phyloP scores from a whole-genome alignment of 2,888 invertebrate species.

The Oligia strigilis region DNA sequence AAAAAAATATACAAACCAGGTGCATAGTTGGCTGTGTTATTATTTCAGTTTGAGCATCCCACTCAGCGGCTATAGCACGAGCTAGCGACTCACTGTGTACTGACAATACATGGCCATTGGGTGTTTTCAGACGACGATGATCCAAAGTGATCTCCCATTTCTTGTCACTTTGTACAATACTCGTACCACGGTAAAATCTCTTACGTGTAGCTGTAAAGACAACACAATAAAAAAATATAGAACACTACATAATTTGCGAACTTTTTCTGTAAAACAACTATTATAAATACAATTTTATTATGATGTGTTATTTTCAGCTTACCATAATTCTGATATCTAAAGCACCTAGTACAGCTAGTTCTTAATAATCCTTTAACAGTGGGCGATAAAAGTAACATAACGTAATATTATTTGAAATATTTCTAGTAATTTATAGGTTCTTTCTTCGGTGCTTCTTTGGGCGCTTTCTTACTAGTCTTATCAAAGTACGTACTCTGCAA shows the following conservation, averaged over 20 bases:
- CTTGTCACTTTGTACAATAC: conserved; percentile 92
- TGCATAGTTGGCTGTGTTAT: conserved; percentile 96
- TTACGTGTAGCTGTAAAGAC: conserved; percentile 89
- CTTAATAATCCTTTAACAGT: conserved; percentile 65
- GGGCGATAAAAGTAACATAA: conserved; percentile 69
- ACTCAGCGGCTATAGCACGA: conserved; percentile 98
- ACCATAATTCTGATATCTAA: conserved; percentile 78
- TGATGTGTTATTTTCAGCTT: conserved; percentile 29
- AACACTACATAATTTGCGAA: background rate
- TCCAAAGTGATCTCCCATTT: conserved; percentile 97
- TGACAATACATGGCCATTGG: conserved; percentile 94
- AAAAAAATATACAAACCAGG: conserved; percentile 91
- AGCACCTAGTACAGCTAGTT: conserved; percentile 68
- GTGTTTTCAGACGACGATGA: conserved; percentile 97
- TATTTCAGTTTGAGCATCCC: conserved; percentile 95
- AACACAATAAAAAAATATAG: background rate
- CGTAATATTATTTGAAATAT: conserved; percentile 2
- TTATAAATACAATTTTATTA: background rate
- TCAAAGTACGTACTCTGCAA: too few species aligned
- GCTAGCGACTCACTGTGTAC: conserved; percentile 97
- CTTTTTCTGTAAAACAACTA: background rate
- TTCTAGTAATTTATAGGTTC: background rate
- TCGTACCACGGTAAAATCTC: conserved; percentile 94
- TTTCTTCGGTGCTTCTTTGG: too few species aligned
- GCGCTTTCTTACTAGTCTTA: too few species aligned